Evolutionary conservation across 1,140 invertebrate species (phyloP).

Genomic region (Zophobas atratus): DNA sequence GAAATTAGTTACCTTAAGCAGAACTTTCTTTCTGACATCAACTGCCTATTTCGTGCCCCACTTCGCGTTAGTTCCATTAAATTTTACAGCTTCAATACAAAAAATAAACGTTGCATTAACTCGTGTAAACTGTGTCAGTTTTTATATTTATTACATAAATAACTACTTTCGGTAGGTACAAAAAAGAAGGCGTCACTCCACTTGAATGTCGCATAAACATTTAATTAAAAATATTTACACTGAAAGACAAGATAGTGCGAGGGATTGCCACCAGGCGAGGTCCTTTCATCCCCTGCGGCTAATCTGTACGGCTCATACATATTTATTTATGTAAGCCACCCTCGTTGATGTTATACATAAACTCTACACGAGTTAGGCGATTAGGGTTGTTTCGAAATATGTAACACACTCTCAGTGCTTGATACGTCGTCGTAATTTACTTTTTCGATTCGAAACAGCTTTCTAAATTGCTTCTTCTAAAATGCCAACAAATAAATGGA

Average conservation of each 20-base stretch:
- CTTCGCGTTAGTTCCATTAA: too few relatives aligned
- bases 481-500: slow-evolving; percentile 16
- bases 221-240: slow-evolving; percentile 44
- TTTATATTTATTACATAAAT: too few relatives aligned
- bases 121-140: too few relatives aligned
- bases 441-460: slow-evolving; percentile 24
- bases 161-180: background rate
- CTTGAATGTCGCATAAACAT: slow-evolving; percentile 36
- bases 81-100: too few relatives aligned
- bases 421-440: slow-evolving; percentile 24
- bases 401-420: slow-evolving; percentile 45
- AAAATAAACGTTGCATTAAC: too few relatives aligned
- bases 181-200: background rate
- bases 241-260: slow-evolving; percentile 34
- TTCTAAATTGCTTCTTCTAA: slow-evolving; percentile 8
- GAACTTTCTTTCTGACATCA: too few relatives aligned
- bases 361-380: slow-evolving; percentile 50
- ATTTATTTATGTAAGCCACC: slow-evolving; percentile 56
- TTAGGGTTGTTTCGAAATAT: slow-evolving; percentile 50
- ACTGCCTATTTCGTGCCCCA: too few relatives aligned
- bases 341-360: slow-evolving; percentile 54
- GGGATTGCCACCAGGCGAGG: slow-evolving; percentile 40
- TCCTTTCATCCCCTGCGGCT: slow-evolving; percentile 52
- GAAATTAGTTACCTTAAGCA: too few relatives aligned
- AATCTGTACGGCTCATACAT: slow-evolving; percentile 55